These are phyloP conservation scores for Pterophyllum scalare DNA, from an alignment of 2,113 vertebrate genomes.

Conservation along the genomic window DNA sequence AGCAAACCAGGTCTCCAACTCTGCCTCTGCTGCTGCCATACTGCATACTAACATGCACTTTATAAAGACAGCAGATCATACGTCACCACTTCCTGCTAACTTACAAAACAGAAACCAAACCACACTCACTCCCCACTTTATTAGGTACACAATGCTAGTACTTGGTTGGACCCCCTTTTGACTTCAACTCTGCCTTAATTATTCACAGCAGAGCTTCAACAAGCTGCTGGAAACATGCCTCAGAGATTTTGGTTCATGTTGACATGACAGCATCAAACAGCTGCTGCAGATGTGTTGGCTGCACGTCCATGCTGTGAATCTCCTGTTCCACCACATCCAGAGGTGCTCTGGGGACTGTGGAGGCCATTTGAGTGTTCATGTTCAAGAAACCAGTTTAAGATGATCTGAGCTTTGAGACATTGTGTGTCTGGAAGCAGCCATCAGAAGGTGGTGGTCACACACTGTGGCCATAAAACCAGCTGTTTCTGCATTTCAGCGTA, in stretches of 20 bases:
- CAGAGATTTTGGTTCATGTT: background rate
- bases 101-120: background rate
- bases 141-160: background rate
- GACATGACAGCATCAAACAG: background rate
- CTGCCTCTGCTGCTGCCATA: background rate
- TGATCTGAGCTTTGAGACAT: no score
- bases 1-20: background rate
- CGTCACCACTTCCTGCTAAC: background rate
- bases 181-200: background rate
- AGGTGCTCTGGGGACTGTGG: background rate
- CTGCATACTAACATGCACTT: no score
- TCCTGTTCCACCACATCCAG: background rate
- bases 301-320: background rate
- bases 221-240: no score
- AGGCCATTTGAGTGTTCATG: no score
- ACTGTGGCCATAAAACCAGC: no score
- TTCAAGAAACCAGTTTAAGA: no score
- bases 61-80: no score
- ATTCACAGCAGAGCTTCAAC: background rate
- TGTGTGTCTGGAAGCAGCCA: no score
- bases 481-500: no score
- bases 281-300: background rate
- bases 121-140: background rate
- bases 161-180: background rate
- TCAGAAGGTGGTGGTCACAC: no score